These are phyloP conservation scores for Menidia beryllina DNA, from an alignment of 2,113 vertebrate genomes.

Conservation along the genomic window DNA sequence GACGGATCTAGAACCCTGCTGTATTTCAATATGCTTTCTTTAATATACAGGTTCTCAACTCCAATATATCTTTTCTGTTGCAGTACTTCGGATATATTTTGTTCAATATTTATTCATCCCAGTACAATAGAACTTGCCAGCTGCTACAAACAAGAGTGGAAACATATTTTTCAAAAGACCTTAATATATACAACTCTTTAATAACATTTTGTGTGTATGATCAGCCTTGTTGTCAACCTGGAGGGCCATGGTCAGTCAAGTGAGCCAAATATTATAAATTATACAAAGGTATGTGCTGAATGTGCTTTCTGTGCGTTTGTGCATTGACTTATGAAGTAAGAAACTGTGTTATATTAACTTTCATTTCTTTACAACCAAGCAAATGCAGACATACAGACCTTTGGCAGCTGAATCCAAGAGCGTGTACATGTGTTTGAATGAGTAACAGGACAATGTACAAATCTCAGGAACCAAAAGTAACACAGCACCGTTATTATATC, in stretches of 20 bases:
- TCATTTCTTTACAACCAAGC: constrained; percentile 62
- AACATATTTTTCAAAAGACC: too few relatives aligned
- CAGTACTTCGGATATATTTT: too few relatives aligned
- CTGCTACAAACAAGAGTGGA: too few relatives aligned
- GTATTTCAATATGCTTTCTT: too few relatives aligned
- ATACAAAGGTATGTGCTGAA: constrained; percentile 74
- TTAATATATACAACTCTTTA: too few relatives aligned
- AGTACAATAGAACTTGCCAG: too few relatives aligned
- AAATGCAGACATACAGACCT: constrained; percentile 23
- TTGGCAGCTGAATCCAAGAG: constrained; percentile 29
- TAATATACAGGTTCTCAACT: too few relatives aligned
- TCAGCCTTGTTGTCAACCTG: constrained; percentile 29
- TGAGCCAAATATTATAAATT: constrained; percentile 67
- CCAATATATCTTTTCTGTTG: too few relatives aligned
- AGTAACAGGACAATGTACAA: constrained; percentile 26
- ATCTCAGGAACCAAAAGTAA: constrained; percentile 42
- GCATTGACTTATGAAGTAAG: constrained; percentile 72
- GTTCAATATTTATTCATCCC: too few relatives aligned
- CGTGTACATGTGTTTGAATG: not conserved
- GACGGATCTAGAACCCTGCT: too few relatives aligned
- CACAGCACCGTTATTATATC: constrained; percentile 27
- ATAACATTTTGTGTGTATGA: constrained; percentile 15
- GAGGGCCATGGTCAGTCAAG: constrained; percentile 52
- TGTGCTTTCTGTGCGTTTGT: constrained; percentile 47
- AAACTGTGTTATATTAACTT: constrained; percentile 65